Conservation (phyloP, 2,888 invertebrate genomes). For the Pardosa pseudoannulata region DNA sequence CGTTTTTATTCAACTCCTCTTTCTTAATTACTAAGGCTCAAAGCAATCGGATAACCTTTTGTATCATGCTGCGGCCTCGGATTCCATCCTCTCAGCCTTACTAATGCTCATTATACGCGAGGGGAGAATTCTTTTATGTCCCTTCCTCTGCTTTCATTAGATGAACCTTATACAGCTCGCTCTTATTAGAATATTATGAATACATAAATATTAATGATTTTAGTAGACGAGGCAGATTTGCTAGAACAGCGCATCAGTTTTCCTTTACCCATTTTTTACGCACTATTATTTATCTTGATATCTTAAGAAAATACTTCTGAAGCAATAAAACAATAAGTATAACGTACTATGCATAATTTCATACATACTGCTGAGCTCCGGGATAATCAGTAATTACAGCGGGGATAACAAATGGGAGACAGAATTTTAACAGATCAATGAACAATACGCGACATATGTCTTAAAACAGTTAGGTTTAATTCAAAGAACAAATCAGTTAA, state of each 20-base stretch:
- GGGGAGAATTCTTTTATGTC: slow-evolving; percentile 18
- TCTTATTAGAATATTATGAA: slow-evolving; percentile 64
- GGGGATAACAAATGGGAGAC: too few species aligned
- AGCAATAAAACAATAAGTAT: too few species aligned
- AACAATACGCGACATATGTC: too few species aligned
- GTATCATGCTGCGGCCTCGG: slow-evolving; percentile 42
- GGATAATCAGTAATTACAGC: too few species aligned
- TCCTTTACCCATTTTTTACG: too few species aligned
- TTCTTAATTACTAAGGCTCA: slow-evolving; percentile 56
- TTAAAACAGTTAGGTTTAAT: too few species aligned
- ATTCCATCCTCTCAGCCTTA: slow-evolving; percentile 31
- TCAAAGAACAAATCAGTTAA: too few species aligned
- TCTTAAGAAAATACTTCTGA: too few species aligned
- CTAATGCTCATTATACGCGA: slow-evolving; percentile 60
- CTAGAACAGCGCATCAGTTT: neutral
- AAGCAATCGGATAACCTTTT: slow-evolving; percentile 54
- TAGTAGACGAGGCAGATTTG: neutral
- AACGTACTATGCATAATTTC: too few species aligned
- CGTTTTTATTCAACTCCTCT: slow-evolving; percentile 37
- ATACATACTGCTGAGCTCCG: too few species aligned
- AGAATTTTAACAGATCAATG: too few species aligned
- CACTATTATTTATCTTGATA: too few species aligned
- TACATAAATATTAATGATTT: slow-evolving; percentile 67
- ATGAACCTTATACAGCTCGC: slow-evolving; percentile 18
- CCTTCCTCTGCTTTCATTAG: slow-evolving; percentile 18